Base-by-base conservation (phyloP, 1,140 invertebrate genomes). In the Polypedilum pembai region DNA sequence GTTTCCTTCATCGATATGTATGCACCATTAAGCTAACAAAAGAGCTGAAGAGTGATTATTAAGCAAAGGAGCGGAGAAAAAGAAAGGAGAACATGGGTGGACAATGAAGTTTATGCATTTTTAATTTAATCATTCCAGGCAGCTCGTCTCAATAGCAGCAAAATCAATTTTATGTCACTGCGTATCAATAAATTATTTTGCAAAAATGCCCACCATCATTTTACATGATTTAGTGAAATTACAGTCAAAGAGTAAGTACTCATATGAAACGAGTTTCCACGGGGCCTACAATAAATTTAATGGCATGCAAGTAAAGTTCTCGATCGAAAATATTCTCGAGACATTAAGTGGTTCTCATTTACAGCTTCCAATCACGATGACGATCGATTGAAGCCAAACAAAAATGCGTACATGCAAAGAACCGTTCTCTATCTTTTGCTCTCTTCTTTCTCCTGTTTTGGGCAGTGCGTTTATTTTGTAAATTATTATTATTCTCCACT, bases 21-120 rank as follows among this genome's bases (percentile, higher is more conserved):
- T 33, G 24, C 24, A 33, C 24, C 24, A 33, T 33, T 33, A 33
- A 33, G 24, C 24, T 33, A 33, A 33, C 24, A 33, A 33, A 33
- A 33, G 24, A 33, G 24, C 24, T 33, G 24, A 33, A 33, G 24
- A 5, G 5, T 33, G 24, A 33, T 33, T 33, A 33, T 33, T 33
- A 5, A 33, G 24, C 24, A 33, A 33, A 33, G 24, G 24, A 33
- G 24, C 24, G 24, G 24, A 33, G 24, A 33, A 33, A 33, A 33
- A 33, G 5, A 3, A 33, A 33, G 24, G 5, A 33, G 5, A 33
- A 33, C 24, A 33, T 33, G 24, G 24, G 24, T 33, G 45, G 12
- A 56, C 45, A 56, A 56, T 56, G 45, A 56, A 56, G 12, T 56
- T 56, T 56, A 56, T 56, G 45, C 45, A 56, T 56, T 56, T 56